Conservation (phyloP, 2,113 vertebrate genomes). For the Sus scrofa region DNA sequence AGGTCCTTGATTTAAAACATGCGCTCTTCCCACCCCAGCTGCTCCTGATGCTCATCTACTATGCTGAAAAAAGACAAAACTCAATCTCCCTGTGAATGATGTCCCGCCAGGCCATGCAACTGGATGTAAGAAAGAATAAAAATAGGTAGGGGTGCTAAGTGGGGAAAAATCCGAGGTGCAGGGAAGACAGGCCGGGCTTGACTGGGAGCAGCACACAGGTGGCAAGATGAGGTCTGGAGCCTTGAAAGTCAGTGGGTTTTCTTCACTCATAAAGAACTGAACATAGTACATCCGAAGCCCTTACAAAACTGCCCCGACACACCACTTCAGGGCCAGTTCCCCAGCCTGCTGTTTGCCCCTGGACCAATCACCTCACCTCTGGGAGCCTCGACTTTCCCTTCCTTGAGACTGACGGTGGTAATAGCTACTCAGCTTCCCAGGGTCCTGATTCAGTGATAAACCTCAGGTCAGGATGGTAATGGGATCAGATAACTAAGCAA, state of each 20-base stretch:
- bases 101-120: background rate
- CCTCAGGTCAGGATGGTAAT: background rate
- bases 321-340: background rate
- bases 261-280: background rate
- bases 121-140: background rate
- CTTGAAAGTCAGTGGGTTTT: background rate
- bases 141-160: background rate
- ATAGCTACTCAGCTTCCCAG: background rate
- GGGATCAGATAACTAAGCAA: background rate
- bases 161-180: background rate
- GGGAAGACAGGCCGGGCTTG: background rate
- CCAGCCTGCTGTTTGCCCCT: background rate
- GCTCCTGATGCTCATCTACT: background rate
- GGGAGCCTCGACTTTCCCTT: background rate
- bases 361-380: background rate
- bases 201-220: background rate
- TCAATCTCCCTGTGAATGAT: background rate
- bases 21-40: background rate
- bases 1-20: background rate
- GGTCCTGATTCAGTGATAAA: no score
- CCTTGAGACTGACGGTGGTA: background rate
- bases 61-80: background rate
- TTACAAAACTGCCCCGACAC: background rate
- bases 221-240: background rate
- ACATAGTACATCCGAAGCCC: background rate